phyloP scores from a whole-genome alignment of 2,797 vertebrate species.

The Xiphophorus birchmanni region DNA sequence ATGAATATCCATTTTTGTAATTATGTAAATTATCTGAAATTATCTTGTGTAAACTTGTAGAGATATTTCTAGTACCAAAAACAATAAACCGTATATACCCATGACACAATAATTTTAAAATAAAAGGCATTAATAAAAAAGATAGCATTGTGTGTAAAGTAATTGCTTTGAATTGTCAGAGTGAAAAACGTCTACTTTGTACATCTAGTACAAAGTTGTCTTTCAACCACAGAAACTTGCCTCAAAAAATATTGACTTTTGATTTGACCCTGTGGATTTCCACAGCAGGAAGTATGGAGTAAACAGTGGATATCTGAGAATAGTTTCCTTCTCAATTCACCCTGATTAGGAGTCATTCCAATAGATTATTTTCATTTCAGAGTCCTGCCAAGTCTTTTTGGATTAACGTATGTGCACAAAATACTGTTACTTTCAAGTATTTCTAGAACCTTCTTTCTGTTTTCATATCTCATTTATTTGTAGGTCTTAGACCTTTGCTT shows the following conservation, averaged over 20 bases:
- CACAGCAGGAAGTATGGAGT: background rate
- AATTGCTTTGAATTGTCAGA: background rate
- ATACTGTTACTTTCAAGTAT: background rate
- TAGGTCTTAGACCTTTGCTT: background rate
- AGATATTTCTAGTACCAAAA: background rate
- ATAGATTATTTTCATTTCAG: background rate
- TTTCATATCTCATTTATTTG: background rate
- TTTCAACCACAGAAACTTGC: background rate
- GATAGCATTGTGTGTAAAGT: background rate
- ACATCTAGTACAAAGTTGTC: background rate
- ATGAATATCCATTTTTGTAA: too few relatives aligned
- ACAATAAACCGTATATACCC: background rate
- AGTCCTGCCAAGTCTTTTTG: background rate
- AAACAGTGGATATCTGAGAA: background rate
- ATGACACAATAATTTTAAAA: background rate
- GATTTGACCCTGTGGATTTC: background rate
- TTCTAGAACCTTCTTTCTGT: background rate
- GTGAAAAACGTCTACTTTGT: background rate
- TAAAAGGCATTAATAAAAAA: background rate
- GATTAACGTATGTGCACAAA: background rate
- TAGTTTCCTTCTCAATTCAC: background rate
- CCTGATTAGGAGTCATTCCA: background rate
- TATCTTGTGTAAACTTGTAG: background rate
- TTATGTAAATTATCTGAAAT: background rate
- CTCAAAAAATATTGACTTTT: background rate